phyloP scores from a whole-genome alignment of 2,888 invertebrate species.

The Pollenia angustigena region DNA sequence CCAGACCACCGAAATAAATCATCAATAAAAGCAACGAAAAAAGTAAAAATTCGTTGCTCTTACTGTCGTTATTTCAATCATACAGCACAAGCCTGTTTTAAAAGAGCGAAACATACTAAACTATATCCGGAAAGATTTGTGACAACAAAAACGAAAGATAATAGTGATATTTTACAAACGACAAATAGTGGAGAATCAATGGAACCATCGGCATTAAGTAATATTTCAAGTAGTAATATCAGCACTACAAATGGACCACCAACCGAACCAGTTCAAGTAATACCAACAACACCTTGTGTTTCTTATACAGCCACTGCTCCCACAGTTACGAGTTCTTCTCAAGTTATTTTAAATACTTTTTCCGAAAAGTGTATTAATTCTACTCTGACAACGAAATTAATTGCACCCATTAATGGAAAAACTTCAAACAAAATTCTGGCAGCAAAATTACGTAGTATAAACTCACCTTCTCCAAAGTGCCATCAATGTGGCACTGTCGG shows the following conservation, averaged over 20 bases:
- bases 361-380: slow-evolving; percentile 37
- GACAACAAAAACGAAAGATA: neutral
- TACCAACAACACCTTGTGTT: no score
- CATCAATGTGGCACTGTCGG: slow-evolving; percentile 73
- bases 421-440: slow-evolving; percentile 45
- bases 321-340: neutral
- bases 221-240: neutral
- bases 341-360: neutral
- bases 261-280: neutral
- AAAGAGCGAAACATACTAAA: slow-evolving; percentile 45
- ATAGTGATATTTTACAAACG: neutral
- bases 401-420: slow-evolving; percentile 62
- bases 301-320: no score
- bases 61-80: slow-evolving; percentile 56
- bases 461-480: slow-evolving; percentile 59
- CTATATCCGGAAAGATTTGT: slow-evolving; percentile 34
- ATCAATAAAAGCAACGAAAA: slow-evolving; percentile 13
- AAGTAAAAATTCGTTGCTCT: slow-evolving; percentile 51
- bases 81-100: slow-evolving; percentile 40
- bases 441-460: slow-evolving; percentile 54
- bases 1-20: neutral
- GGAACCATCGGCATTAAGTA: neutral
- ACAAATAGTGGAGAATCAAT: neutral
- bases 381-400: slow-evolving; percentile 66
- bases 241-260: neutral